A percentile compares a stretch with the other conserved stretches of the same genome.
Evolutionary conservation across 2,888 invertebrate species (phyloP).

Genomic region (Apodemia hepburni): DNA sequence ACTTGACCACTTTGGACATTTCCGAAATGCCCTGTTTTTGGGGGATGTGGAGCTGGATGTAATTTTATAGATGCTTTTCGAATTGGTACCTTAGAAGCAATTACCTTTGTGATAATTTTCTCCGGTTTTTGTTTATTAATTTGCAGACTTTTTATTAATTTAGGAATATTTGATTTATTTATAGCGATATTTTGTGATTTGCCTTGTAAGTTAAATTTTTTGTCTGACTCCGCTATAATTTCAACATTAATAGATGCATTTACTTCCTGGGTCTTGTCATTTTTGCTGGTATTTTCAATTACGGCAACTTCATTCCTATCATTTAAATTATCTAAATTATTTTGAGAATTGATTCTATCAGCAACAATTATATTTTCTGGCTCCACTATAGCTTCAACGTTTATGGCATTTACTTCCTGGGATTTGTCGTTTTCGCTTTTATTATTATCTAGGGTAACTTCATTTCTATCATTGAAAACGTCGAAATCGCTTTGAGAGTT

Average conservation of each 20-base stretch:
- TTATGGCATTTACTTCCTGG: neutral
- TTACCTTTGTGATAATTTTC: conserved; percentile 54
- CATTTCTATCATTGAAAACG: neutral
- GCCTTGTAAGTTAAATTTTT: neutral
- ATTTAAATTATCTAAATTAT: neutral
- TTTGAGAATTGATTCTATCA: neutral
- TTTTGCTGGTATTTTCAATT: neutral
- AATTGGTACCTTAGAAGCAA: conserved; percentile 64
- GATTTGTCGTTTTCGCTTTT: neutral
- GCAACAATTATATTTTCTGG: neutral
- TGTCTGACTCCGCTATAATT: neutral
- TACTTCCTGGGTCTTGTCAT: neutral
- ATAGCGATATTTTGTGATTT: conserved; percentile 27
- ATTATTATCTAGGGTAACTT: neutral
- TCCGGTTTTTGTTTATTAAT: conserved; percentile 54
- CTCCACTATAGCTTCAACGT: neutral
- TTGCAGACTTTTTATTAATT: conserved; percentile 52
- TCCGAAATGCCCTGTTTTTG: conserved; percentile 63
- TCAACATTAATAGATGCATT: neutral
- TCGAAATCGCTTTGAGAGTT: neutral
- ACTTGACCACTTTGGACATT: conserved; percentile 70
- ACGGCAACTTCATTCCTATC: neutral
- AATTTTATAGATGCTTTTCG: conserved; percentile 61
- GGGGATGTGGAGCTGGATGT: conserved; percentile 65
- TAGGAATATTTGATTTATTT: conserved; percentile 66